Conservation (phyloP, 2,888 invertebrate genomes). For the Mesorhabditis belari region DNA sequence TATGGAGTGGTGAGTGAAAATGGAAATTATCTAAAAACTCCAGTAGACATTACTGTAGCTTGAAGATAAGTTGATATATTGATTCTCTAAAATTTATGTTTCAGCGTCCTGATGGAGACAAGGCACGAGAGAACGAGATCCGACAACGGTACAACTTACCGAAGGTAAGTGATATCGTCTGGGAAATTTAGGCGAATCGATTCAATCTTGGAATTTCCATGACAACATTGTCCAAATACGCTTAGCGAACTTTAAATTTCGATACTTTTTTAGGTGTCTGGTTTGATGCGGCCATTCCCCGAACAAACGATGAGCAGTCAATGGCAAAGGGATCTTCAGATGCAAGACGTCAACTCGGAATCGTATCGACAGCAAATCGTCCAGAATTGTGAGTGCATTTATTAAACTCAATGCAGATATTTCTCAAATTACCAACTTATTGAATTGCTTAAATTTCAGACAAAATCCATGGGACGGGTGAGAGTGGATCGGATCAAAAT, state of each 20-base stretch:
- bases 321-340: constrained; percentile 23
- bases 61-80: too few relatives aligned
- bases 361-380: constrained; percentile 47
- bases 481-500: constrained; percentile 39
- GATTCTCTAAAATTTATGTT: not conserved
- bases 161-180: too few relatives aligned
- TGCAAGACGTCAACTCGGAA: constrained; percentile 48
- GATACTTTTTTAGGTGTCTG: constrained; percentile 18
- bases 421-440: too few relatives aligned
- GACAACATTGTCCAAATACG: too few relatives aligned
- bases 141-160: constrained; percentile 44
- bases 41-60: not conserved
- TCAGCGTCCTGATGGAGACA: constrained; percentile 48
- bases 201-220: too few relatives aligned
- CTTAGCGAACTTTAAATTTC: too few relatives aligned
- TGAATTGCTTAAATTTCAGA: constrained; percentile 21
- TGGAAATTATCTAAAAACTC: not conserved
- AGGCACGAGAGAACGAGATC: constrained; percentile 40
- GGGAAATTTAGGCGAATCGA: too few relatives aligned
- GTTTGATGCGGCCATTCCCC: constrained; percentile 48
- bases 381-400: not conserved
- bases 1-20: constrained; percentile 40
- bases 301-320: constrained; percentile 39
- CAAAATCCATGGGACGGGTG: constrained; percentile 46
- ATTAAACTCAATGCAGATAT: not conserved